Evolutionary conservation across 2,113 vertebrate species (phyloP).

Genomic region (Cottus gobio): DNA sequence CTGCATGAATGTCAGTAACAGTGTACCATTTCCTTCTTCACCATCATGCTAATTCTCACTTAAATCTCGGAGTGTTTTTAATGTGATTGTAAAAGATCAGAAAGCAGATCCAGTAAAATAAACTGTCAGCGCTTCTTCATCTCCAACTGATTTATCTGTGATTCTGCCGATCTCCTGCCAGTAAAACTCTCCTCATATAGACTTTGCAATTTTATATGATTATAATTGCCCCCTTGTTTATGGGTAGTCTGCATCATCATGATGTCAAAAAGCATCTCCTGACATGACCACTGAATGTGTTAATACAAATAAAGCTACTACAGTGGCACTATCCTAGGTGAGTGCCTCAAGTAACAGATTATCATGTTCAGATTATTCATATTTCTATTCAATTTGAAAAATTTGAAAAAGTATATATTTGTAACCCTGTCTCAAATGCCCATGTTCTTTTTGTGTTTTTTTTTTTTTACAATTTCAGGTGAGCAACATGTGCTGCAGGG

Average conservation of each 20-base stretch:
- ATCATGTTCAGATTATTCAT: background rate
- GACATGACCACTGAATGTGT: background rate
- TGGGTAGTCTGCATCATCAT: background rate
- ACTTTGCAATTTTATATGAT: constrained; percentile 15
- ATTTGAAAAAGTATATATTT: background rate
- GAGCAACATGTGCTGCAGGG: background rate
- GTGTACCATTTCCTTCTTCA: constrained; percentile 4
- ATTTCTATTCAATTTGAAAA: background rate
- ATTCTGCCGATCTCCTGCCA: constrained; percentile 47
- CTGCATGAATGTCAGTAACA: background rate
- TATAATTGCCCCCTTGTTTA: background rate
- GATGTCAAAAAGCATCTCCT: too few species aligned
- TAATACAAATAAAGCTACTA: background rate
- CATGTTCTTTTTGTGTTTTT: constrained; percentile 1
- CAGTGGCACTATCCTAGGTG: background rate
- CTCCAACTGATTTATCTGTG: constrained; percentile 10
- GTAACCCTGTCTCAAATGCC: background rate
- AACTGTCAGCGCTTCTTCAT: background rate
- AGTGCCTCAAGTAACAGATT: background rate
- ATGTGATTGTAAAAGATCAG: constrained; percentile 27
- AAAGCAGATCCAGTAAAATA: constrained; percentile 9
- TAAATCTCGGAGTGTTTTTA: constrained; percentile 23
- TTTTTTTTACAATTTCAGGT: background rate
- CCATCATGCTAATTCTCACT: constrained; percentile 38
- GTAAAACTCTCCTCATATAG: constrained; percentile 35